Conservation (phyloP, 1,140 invertebrate species). For the Caenorhabditis tropicalis region DNA sequence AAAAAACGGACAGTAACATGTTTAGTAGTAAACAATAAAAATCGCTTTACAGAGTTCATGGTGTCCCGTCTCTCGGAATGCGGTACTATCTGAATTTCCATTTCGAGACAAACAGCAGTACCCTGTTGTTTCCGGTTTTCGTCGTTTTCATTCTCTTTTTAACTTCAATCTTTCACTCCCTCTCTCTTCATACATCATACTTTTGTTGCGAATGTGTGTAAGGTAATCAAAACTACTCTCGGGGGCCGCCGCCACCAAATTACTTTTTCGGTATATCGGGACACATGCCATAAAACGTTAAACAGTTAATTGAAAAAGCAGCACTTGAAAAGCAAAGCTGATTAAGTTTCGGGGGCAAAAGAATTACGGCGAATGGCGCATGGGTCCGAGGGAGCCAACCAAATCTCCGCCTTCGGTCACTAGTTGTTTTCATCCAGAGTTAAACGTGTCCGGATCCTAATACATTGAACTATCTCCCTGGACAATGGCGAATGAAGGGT, state of each 20-base stretch:
- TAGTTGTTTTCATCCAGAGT: not conserved
- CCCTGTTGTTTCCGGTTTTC: slow-evolving; percentile 24
- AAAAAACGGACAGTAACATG: not conserved
- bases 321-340: not conserved
- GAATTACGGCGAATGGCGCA: not conserved
- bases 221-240: slow-evolving; percentile 26
- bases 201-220: slow-evolving; percentile 15
- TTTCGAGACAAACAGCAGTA: slow-evolving; percentile 16
- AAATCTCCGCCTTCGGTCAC: not conserved
- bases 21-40: slow-evolving; percentile 10
- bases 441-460: slow-evolving; percentile 2
- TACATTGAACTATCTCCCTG: slow-evolving; percentile 23
- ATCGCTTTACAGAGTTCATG: not conserved
- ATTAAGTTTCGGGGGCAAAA: not conserved
- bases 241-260: not conserved
- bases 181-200: not conserved
- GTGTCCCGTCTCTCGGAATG: not conserved
- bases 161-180: not conserved
- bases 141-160: not conserved
- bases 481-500: not conserved
- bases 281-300: slow-evolving; percentile 9
- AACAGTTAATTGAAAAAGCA: slow-evolving; percentile 36
- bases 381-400: not conserved
- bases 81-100: slow-evolving; percentile 8
- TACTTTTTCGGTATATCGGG: slow-evolving; percentile 15